Conservation (phyloP, 2,888 invertebrate genomes). For the Hirudinaria manillensis region DNA sequence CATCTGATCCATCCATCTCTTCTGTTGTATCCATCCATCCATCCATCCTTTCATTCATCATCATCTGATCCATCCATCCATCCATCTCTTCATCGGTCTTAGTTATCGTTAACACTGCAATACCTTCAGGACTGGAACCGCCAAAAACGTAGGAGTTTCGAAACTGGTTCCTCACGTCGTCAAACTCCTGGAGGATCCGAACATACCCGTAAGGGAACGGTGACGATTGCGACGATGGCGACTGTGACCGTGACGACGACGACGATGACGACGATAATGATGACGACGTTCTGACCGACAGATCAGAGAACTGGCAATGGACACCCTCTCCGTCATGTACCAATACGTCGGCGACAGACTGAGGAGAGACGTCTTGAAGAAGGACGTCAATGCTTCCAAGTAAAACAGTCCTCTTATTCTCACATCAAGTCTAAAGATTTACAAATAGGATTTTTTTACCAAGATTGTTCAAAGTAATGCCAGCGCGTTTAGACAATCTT, state of each 20-base stretch:
- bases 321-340: constrained; percentile 80
- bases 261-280: neutral
- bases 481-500: too few species aligned
- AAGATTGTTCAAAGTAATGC: too few species aligned
- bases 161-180: constrained; percentile 77
- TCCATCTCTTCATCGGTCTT: too few species aligned
- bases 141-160: constrained; percentile 72
- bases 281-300: constrained; percentile 30
- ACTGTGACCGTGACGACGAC: neutral
- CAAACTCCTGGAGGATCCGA: constrained; percentile 78
- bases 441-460: too few species aligned
- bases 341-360: constrained; percentile 85
- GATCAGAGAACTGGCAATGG: constrained; percentile 77
- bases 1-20: too few species aligned
- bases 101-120: too few species aligned
- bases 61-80: neutral
- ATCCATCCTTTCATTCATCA: neutral
- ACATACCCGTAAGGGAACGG: constrained; percentile 61
- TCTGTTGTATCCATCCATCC: neutral
- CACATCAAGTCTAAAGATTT: too few species aligned
- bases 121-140: neutral
- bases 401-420: constrained; percentile 41
- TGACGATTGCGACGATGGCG: neutral
- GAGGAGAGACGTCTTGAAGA: constrained; percentile 72
- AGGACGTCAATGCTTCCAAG: constrained; percentile 60